Percentiles rank a stretch among this genome's conserved stretches.
Conservation (phyloP, 2,113 vertebrate species). For the Cynocephalus volans region DNA sequence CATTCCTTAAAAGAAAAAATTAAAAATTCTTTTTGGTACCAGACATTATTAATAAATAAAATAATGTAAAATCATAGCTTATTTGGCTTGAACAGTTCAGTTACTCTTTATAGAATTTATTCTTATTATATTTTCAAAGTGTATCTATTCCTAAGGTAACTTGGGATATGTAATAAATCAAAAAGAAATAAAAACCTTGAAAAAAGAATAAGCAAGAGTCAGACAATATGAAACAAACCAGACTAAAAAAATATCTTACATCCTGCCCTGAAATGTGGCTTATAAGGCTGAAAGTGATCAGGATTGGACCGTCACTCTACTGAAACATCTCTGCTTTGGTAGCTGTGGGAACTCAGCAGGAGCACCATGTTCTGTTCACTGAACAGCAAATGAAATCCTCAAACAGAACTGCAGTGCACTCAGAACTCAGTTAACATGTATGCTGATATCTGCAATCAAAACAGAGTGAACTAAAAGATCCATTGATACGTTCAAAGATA, state of each 20-base stretch:
- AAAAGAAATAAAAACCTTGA: background rate
- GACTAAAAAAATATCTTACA: background rate
- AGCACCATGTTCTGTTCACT: slow-evolving; percentile 7
- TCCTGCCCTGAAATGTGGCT: background rate
- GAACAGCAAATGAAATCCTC: background rate
- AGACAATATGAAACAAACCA: background rate
- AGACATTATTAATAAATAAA: background rate
- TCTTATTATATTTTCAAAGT: slow-evolving; percentile 37
- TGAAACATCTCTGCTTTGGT: background rate
- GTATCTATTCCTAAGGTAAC: background rate
- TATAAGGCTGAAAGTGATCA: background rate
- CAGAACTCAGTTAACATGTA: background rate
- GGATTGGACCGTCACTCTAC: background rate
- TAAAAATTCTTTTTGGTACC: background rate
- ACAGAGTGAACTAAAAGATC: background rate
- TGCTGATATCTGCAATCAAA: background rate
- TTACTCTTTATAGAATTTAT: background rate
- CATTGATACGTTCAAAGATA: background rate
- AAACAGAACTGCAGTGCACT: background rate
- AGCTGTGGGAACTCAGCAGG: background rate
- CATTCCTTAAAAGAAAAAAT: background rate
- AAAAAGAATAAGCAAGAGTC: background rate
- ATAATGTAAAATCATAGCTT: background rate
- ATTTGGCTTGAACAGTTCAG: background rate
- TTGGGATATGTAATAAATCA: background rate